Percentiles rank a stretch among this genome's conserved stretches.
Conservation (phyloP, 2,888 invertebrate species). For the Agonopterix heracliana region DNA sequence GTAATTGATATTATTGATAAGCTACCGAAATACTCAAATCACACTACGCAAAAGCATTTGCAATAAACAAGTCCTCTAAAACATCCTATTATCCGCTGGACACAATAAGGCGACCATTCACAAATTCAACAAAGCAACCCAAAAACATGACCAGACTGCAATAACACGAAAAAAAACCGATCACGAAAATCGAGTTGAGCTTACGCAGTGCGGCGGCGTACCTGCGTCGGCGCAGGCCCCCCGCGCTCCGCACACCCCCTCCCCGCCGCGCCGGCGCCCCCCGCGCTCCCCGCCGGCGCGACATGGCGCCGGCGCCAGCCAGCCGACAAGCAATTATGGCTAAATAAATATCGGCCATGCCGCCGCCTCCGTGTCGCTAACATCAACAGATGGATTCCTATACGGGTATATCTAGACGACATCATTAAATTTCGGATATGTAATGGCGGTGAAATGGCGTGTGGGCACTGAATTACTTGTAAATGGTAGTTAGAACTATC, state of each 20-base stretch:
- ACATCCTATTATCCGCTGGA: background rate
- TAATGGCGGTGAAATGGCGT: slow-evolving; percentile 48
- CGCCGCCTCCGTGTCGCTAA: slow-evolving; percentile 55
- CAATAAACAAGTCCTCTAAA: background rate
- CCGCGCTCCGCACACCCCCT: slow-evolving; percentile 14
- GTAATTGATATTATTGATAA: background rate
- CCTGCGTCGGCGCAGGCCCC: slow-evolving; percentile 49
- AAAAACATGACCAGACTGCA: slow-evolving; percentile 65
- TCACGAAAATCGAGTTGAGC: slow-evolving; percentile 68
- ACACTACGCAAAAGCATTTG: background rate
- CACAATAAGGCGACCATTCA: slow-evolving; percentile 46
- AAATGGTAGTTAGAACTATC: slow-evolving; percentile 40
- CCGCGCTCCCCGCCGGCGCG: slow-evolving; percentile 42
- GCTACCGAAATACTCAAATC: background rate
- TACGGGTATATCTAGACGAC: slow-evolving; percentile 57
- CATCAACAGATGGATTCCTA: slow-evolving; percentile 62
- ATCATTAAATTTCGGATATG: slow-evolving; percentile 56
- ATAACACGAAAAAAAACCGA: slow-evolving; percentile 57
- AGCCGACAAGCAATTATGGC: slow-evolving; percentile 74
- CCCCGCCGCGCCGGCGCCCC: slow-evolving; percentile 21
- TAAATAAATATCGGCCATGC: slow-evolving; percentile 74
- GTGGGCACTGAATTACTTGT: slow-evolving; percentile 49
- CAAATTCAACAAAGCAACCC: slow-evolving; percentile 66
- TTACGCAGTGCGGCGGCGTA: slow-evolving; percentile 60
- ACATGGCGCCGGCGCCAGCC: slow-evolving; percentile 72